Evolutionary conservation across 2,113 vertebrate species (phyloP).

Genomic region (Elgaria multicarinata): DNA sequence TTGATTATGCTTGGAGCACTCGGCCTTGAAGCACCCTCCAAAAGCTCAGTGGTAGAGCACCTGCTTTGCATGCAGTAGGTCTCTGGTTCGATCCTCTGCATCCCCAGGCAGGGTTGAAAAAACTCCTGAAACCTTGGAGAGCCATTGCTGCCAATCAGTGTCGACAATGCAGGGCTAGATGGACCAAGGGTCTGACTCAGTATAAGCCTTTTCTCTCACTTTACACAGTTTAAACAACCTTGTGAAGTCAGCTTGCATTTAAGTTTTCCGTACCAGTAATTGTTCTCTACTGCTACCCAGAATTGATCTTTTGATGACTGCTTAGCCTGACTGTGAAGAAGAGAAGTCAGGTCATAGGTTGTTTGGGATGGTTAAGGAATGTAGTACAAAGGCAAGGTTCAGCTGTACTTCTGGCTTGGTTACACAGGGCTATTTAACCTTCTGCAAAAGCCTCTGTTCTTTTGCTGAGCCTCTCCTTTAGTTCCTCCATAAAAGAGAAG

Average conservation of each 20-base stretch:
- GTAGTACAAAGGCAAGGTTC: conserved; percentile 31
- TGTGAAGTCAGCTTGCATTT: background rate
- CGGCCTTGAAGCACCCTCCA: background rate
- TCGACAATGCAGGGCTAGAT: too few relatives aligned
- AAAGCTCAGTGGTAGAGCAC: background rate
- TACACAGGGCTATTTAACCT: background rate
- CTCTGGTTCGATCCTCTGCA: too few relatives aligned
- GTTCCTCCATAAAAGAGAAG: background rate
- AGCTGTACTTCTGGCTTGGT: conserved; percentile 15
- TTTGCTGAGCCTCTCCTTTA: too few relatives aligned
- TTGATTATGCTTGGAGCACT: background rate
- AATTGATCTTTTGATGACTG: conserved; percentile 6
- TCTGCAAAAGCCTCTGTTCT: background rate
- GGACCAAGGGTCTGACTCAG: too few relatives aligned
- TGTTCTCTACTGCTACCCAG: background rate
- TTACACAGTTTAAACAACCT: background rate
- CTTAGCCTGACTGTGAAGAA: conserved; percentile 9
- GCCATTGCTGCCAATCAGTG: too few relatives aligned
- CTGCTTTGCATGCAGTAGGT: too few relatives aligned
- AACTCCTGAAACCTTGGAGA: too few relatives aligned
- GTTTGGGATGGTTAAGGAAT: background rate
- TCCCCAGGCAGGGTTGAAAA: too few relatives aligned
- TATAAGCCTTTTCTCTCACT: background rate
- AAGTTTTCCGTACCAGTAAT: background rate
- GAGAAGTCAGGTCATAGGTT: conserved; percentile 21